Evolutionary conservation across 2,888 invertebrate genomes (phyloP), one percentile per base, ranked within the genome.

Genomic region (Apamea anceps): DNA sequence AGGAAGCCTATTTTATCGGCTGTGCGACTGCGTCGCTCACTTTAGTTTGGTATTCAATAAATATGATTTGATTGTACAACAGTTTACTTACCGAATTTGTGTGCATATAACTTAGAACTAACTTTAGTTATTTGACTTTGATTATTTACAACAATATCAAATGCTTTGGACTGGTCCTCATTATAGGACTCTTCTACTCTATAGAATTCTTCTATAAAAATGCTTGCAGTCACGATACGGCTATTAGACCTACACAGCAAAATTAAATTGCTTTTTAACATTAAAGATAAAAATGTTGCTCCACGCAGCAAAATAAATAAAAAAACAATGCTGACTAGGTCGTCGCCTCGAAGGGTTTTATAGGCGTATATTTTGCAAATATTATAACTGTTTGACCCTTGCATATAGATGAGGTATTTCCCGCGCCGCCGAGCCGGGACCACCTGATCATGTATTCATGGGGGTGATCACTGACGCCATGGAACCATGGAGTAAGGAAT

Each of bases 371-470:
- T 93, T 93, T 90, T 87, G 92, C 91, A 92, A 93, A 94, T 93
- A 93, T 93, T 92, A 93, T 88, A 94, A 93, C 93, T 92, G 93
- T 94, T 94, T 94, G 94, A 94, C 94, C 93, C 93, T 87, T 93
- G 95, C 94, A 96, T 96, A 95, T 94, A 95, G 90, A 96, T 94
- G 94, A 94, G 93, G 92, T 91, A 94, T 95, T 95, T 94, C 91
- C 91, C 94, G 93, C 93, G 87, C 84, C 90, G 88, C 70, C 90
- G 90, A 82, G 82, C 81, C 84, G 80, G 80, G 68, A 57, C 90
- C 91, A 92, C 91, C 94, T 94, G 94, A 95, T 96, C 94, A 93
- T 82, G 91, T 95, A 96, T 96, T 96, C 96, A 96, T 95, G 93
- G 95, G 93, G 93, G 92, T 91, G 92, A 93, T 93, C 92, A 91